phyloP scores from a whole-genome alignment of 1,140 invertebrate genomes.

The Theocolax elegans region DNA sequence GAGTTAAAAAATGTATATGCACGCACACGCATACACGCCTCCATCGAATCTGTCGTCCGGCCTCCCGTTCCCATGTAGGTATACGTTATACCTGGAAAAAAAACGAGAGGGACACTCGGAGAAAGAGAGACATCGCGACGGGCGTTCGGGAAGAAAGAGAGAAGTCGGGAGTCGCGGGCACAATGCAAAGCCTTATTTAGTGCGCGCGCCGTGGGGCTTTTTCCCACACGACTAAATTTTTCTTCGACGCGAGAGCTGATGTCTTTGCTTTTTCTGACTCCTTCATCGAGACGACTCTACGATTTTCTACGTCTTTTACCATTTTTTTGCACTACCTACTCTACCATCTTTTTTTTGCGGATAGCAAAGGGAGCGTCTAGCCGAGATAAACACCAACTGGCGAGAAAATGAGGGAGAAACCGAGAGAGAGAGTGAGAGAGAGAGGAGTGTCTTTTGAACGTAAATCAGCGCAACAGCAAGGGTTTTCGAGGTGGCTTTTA shows the following conservation, averaged over 20 bases:
- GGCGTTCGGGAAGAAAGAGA: conserved; percentile 8
- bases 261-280: neutral
- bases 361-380: neutral
- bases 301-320: neutral
- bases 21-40: conserved; percentile 18
- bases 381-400: conserved; percentile 18
- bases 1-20: conserved; percentile 19
- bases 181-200: conserved; percentile 39
- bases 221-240: conserved; percentile 32
- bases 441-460: conserved; percentile 11
- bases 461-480: conserved; percentile 29
- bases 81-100: neutral
- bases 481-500: conserved; percentile 17
- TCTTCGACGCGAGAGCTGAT: neutral
- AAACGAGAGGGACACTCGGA: neutral
- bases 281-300: neutral
- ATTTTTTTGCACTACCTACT: neutral
- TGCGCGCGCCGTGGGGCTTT: neutral
- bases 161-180: conserved; percentile 6
- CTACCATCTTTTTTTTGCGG: neutral
- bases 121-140: conserved; percentile 18
- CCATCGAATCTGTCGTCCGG: conserved; percentile 13
- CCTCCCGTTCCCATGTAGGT: conserved; percentile 10
- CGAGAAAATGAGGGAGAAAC: conserved; percentile 31
- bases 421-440: no score